phyloP scores from a whole-genome alignment of 2,888 invertebrate species.

The Elysia crispata region DNA sequence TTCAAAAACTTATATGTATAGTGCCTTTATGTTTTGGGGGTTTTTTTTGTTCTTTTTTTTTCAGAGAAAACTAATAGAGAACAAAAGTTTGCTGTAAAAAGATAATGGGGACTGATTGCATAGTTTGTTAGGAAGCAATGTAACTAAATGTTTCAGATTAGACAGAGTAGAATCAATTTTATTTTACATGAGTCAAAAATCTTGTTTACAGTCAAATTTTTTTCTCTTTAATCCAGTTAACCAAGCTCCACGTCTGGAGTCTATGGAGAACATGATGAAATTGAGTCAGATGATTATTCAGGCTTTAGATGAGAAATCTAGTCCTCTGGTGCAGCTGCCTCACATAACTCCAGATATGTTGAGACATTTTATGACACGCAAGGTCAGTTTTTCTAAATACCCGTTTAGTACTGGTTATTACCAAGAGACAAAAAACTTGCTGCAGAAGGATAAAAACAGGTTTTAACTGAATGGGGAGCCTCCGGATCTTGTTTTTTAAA shows the following conservation, averaged over 20 bases:
- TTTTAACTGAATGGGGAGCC: too few species aligned
- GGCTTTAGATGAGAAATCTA: conserved; percentile 96
- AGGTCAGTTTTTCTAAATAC: conserved; percentile 83
- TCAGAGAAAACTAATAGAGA: too few species aligned
- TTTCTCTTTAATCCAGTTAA: conserved; percentile 52
- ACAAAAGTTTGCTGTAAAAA: too few species aligned
- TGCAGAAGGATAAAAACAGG: too few species aligned
- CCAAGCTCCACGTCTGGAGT: conserved; percentile 84
- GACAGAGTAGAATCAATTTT: background rate
- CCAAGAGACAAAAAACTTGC: too few species aligned
- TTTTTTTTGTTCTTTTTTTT: too few species aligned
- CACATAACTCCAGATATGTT: conserved; percentile 92
- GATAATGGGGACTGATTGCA: too few species aligned
- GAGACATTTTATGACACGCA: conserved; percentile 78
- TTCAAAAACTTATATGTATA: too few species aligned
- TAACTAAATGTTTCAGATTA: background rate
- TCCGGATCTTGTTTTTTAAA: too few species aligned
- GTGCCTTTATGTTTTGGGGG: too few species aligned
- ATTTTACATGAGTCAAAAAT: background rate
- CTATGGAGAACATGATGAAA: conserved; percentile 98
- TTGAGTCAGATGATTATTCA: conserved; percentile 97
- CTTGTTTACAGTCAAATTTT: background rate
- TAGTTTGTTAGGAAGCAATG: too few species aligned
- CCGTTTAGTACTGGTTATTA: too few species aligned
- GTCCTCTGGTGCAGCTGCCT: conserved; percentile 94